Evolutionary conservation across 2,797 vertebrate genomes (phyloP).

Genomic region (Pipistrellus nathusii): DNA sequence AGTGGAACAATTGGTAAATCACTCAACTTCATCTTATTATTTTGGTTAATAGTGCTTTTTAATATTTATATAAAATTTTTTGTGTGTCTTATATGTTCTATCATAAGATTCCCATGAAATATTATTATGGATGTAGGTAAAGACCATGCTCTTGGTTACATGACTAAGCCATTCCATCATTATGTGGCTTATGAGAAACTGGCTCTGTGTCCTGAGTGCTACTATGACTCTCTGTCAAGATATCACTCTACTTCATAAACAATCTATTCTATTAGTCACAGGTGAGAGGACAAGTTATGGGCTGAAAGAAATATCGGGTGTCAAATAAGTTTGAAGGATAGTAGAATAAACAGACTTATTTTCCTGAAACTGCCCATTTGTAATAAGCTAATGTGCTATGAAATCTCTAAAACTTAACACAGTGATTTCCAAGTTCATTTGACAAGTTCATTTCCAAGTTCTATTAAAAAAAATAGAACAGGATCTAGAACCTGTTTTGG

Average conservation of each 20-base stretch:
- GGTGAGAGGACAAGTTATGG: not conserved
- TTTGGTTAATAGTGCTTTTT: not conserved
- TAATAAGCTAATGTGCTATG: not conserved
- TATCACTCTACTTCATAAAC: not conserved
- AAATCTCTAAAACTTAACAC: not conserved
- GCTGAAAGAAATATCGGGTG: not conserved
- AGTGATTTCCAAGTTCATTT: conserved; percentile 27
- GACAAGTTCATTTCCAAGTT: conserved; percentile 29
- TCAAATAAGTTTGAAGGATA: not conserved
- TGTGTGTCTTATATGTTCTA: not conserved
- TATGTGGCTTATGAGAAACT: not conserved
- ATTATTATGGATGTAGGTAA: not conserved
- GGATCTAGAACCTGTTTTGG: not conserved
- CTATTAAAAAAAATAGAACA: not conserved
- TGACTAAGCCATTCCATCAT: not conserved
- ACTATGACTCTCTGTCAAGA: not conserved
- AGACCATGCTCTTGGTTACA: not conserved
- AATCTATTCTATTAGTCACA: not conserved
- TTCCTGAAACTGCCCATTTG: not conserved
- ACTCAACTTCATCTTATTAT: not conserved
- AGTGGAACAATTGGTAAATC: not conserved
- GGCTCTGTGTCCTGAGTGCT: not conserved
- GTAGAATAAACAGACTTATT: conserved; percentile 3
- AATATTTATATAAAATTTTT: not conserved
- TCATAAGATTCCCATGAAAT: not conserved